Evolutionary conservation across 2,113 vertebrate genomes (phyloP).

Genomic region (Drymodes brunneopygia): DNA sequence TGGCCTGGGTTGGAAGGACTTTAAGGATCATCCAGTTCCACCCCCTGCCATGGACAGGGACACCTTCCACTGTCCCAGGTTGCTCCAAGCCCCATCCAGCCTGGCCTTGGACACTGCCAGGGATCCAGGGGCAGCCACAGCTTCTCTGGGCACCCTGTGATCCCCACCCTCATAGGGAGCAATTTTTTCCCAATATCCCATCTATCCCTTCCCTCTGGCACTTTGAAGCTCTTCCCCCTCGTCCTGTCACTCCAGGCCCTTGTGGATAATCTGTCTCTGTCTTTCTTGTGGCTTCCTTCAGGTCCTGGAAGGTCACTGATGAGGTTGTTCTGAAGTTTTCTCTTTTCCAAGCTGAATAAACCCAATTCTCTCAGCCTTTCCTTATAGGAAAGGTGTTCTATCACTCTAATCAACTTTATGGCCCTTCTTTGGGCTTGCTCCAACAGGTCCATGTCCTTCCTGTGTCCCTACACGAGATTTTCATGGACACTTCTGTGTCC

Average conservation of each 20-base stretch:
- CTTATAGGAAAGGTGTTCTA: not conserved
- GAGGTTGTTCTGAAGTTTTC: not conserved
- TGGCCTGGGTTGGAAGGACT: not conserved
- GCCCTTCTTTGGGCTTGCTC: accelerated
- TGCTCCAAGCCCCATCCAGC: accelerated
- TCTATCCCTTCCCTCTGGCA: not conserved
- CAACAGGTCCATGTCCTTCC: not conserved
- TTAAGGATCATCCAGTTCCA: not conserved
- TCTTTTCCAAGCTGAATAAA: not conserved
- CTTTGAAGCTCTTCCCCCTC: not conserved
- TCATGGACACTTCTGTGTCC: not conserved
- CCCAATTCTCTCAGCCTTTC: not conserved
- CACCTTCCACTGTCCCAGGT: accelerated
- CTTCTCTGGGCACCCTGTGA: not conserved
- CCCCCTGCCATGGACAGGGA: not conserved
- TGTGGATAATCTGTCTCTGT: accelerated
- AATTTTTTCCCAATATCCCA: not conserved
- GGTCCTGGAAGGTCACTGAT: not conserved
- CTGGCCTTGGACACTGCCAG: not conserved
- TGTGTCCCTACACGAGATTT: accelerated
- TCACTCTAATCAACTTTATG: not conserved
- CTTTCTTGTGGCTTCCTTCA: not conserved
- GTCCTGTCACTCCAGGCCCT: not conserved
- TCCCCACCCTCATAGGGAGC: accelerated
- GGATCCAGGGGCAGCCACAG: not conserved